Evolutionary conservation across 2,113 vertebrate genomes (phyloP), one percentile per base, ranked within the genome.

Genomic region (Poeciliopsis retropinna): DNA sequence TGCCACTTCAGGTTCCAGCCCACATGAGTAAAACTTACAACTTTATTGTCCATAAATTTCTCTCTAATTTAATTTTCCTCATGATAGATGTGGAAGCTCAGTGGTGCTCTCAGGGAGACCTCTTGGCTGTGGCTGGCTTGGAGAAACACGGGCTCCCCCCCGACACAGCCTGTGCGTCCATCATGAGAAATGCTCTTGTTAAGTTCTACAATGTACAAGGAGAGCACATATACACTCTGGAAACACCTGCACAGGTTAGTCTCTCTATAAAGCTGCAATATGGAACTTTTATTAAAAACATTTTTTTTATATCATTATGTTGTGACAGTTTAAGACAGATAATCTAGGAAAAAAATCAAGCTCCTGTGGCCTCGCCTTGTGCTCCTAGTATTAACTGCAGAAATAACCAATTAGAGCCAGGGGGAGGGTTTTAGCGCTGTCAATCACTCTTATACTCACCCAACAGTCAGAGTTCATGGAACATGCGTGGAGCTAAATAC

Each of bases 151-250:
- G 88, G 61, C 95, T 96, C 31, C 76, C 96, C 4, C 61, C 92
- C 2, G 97, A 97, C 70, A 93, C 97, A 29, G 89, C 91, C 84
- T 95, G 92, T 10, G 92, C 95, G 10, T 94, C 96, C 68, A 86
- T 97, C 72, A 89, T 95, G 88, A 97, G 94, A 91, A 97, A 96
- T 7, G 97, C 97, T 0, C 93, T 97, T 3, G 96, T 99, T 79
- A 99, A 99, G 90, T 99, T 99, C 91, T 99, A 99, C 89, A 99
- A 99, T 2, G 96, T 97, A 63, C 97, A 96, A 11, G 98, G 98
- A 79, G 97, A 99, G 61, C 98, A 99, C 75, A 98, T 99, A 92
- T 99, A 98, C 89, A 99, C 97, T 0, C 92, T 99, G 93, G 98
- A 99, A 86, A 99, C 97, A 6, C 96, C 97, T 15, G 97, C 98